Percentiles rank a stretch among this genome's conserved stretches.
Conservation (phyloP, 2,797 vertebrate genomes). For the Catamblyrhynchus diadema region DNA sequence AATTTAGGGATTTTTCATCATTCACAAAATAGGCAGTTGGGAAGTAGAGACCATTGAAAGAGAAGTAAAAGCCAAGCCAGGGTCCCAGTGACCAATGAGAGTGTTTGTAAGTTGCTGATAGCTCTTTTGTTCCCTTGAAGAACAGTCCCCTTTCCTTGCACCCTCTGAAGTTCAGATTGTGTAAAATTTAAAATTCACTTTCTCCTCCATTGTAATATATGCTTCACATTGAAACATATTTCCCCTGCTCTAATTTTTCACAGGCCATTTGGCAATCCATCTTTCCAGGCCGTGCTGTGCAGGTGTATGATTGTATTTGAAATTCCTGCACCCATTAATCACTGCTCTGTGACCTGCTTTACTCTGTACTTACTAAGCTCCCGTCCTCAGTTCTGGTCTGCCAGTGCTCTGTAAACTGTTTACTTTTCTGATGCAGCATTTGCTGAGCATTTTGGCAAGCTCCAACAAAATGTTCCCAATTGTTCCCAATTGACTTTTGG, state of each 20-base stretch:
- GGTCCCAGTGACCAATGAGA: background rate
- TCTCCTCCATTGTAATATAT: constrained; percentile 12
- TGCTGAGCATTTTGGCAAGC: constrained; percentile 20
- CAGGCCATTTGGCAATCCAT: constrained; percentile 16
- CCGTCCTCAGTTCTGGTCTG: background rate
- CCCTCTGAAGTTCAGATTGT: background rate
- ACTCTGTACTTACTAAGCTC: background rate
- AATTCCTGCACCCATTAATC: constrained; percentile 61
- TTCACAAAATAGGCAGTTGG: background rate
- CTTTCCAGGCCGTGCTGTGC: constrained; percentile 4
- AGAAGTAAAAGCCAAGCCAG: background rate
- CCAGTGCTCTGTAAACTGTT: constrained; percentile 34
- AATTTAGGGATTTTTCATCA: background rate
- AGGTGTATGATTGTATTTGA: constrained; percentile 56
- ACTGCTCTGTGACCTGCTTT: constrained; percentile 52
- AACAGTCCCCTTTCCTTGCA: fast-evolving
- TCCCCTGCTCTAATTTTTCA: constrained; percentile 32
- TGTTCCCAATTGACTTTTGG: background rate
- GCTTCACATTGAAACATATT: constrained; percentile 4
- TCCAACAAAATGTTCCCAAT: background rate
- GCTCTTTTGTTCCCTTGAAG: background rate
- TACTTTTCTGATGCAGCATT: constrained; percentile 31
- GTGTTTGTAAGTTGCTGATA: background rate
- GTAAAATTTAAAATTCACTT: constrained; percentile 12
- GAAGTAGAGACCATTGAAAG: background rate